These are phyloP conservation scores for Trachelus tabidus DNA, from an alignment of 2,888 invertebrate species.

Conservation along the genomic window DNA sequence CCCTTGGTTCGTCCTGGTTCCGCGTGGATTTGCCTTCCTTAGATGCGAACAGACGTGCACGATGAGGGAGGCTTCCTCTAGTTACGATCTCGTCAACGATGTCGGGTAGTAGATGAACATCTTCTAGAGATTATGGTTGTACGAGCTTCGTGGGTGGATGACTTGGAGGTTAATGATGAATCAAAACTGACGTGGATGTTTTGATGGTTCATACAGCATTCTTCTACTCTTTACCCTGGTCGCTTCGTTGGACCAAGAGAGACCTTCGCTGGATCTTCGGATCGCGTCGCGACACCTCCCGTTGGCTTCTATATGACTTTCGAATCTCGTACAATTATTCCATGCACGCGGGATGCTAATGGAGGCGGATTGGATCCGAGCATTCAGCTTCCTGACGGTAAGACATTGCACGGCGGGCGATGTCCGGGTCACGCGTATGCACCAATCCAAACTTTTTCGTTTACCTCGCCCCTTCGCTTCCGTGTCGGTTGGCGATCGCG, in stretches of 20 bases:
- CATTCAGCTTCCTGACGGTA: conserved; percentile 42
- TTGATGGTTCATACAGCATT: background rate
- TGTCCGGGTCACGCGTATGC: conserved; percentile 36
- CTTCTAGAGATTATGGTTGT: background rate
- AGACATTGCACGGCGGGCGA: conserved; percentile 40
- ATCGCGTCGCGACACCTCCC: conserved; percentile 21
- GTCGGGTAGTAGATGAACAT: background rate
- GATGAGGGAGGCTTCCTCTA: background rate
- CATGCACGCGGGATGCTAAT: conserved; percentile 30
- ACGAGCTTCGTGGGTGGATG: conserved; percentile 1
- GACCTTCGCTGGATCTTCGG: background rate
- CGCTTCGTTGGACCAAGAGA: background rate
- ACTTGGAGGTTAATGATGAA: background rate
- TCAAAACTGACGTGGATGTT: background rate
- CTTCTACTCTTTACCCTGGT: background rate
- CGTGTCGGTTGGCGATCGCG: background rate
- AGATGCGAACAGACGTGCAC: background rate
- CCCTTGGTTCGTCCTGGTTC: background rate
- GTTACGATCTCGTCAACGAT: background rate
- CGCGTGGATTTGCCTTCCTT: conserved; percentile 2
- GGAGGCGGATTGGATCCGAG: conserved; percentile 40
- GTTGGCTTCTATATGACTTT: background rate
- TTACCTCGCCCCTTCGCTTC: background rate
- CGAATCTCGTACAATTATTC: background rate
- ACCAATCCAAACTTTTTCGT: conserved; percentile 30